Base-by-base conservation (phyloP, 1,140 invertebrate genomes). In the Drosophila auraria region DNA sequence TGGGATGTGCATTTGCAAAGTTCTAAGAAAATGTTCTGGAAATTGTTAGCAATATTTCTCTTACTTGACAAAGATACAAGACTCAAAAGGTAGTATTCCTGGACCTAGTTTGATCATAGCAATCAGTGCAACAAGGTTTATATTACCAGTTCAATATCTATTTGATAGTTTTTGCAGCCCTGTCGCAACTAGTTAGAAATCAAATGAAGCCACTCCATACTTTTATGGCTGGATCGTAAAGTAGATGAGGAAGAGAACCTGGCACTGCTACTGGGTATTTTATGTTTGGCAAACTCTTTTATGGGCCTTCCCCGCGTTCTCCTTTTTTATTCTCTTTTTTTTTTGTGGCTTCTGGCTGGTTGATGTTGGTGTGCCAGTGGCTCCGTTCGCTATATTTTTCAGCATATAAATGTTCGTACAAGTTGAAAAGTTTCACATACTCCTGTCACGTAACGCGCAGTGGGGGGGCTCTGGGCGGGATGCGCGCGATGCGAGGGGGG, bases 371-470 rank as follows among this genome's bases (percentile, higher is more conserved):
- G 33, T 36, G 40, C 51, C 60, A 56, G 51, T 75, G 69, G 60
- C 73, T 76, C 53, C 71, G 40, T 62, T 62, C 53, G 45, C 49
- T 80, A 65, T 73, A 77, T 83, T 83, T 89, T 89, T 78, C 80
- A 83, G 69, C 83, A 80, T 87, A 87, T 87, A 87, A 87, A 89
- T 87, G 83, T 89, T 87, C 69, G 77, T 83, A 83, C 77, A 87
- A 87, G 84, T 78, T 87, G 80, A 89, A 87, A 87, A 87, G 84
- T 89, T 87, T 87, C 83, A 89, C 83, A 87, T 83, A 87, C 83
- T 87, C 83, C 84, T 83, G 80, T 87, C 83, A 87, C 83, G 83
- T 87, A 87, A 80, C 80, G 79, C 63, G 50, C 61, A 65, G 78
- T 63, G 69, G 57, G 64, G 64, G 47, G 45, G 45, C 20, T 20